A percentile compares a stretch with the other conserved stretches of the same genome.
These are phyloP conservation scores for Balanococcus diminutus DNA, from an alignment of 2,888 invertebrate genomes.

Conservation along the genomic window DNA sequence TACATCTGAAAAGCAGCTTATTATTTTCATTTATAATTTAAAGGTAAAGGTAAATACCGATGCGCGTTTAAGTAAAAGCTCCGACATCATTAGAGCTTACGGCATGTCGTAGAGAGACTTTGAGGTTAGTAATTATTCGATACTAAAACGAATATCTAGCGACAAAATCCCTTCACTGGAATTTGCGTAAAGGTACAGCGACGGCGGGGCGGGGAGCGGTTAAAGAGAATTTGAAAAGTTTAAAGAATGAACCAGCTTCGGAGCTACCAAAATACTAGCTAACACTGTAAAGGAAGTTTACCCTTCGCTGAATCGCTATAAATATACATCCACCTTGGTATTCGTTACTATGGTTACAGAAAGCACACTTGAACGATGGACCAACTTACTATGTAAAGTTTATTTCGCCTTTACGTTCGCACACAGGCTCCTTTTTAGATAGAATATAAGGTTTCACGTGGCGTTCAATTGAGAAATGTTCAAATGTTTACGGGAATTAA, in stretches of 20 bases:
- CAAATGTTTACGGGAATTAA: conserved; percentile 55
- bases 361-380: conserved; percentile 55
- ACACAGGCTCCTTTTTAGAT: conserved; percentile 51
- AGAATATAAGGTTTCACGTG: conserved; percentile 51
- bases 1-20: conserved; percentile 53
- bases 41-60: conserved; percentile 52
- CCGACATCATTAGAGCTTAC: conserved; percentile 55
- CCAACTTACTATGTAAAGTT: conserved; percentile 55
- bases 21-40: conserved; percentile 55
- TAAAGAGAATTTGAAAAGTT: conserved; percentile 55
- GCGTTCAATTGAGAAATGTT: conserved; percentile 54
- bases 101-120: conserved; percentile 54
- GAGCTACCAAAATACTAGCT: conserved; percentile 50
- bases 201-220: conserved; percentile 40
- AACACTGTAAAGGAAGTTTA: conserved; percentile 54
- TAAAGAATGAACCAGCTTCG: conserved; percentile 53
- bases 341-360: conserved; percentile 54
- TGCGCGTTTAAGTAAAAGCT: conserved; percentile 55
- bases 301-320: conserved; percentile 55
- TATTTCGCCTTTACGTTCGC: conserved; percentile 55
- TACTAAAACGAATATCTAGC: conserved; percentile 55
- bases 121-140: conserved; percentile 55
- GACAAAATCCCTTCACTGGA: conserved; percentile 54
- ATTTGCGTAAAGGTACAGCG: conserved; percentile 47
- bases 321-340: conserved; percentile 55